phyloP scores from a whole-genome alignment of 2,797 vertebrate species.

The Tinamus major region DNA sequence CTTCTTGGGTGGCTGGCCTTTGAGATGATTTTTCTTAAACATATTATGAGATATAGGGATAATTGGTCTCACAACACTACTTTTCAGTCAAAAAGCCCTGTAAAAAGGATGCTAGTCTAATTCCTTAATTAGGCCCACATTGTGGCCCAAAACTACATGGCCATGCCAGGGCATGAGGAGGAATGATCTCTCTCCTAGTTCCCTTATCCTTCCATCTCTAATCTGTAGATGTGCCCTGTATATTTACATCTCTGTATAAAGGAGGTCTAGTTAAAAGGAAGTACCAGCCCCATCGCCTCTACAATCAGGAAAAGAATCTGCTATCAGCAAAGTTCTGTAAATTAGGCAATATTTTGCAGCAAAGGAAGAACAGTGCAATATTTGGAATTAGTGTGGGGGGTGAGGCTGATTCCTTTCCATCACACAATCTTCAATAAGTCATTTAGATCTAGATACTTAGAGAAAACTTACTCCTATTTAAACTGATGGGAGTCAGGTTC shows the following conservation, averaged over 20 bases:
- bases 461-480: background rate
- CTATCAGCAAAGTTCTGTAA: background rate
- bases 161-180: constrained; percentile 34
- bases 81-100: background rate
- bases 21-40: background rate
- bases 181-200: constrained; percentile 18
- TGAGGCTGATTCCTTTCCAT: background rate
- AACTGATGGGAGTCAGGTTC: background rate
- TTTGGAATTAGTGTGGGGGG: constrained; percentile 3
- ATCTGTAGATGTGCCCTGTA: background rate
- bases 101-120: constrained; percentile 28
- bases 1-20: constrained; percentile 52
- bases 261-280: constrained; percentile 20
- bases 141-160: constrained; percentile 27
- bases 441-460: background rate
- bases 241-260: background rate
- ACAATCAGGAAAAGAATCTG: background rate
- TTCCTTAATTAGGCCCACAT: constrained; percentile 28
- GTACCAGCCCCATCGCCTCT: background rate
- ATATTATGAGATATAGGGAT: constrained; percentile 12
- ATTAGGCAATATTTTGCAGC: background rate
- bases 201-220: constrained; percentile 33
- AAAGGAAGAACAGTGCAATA: background rate
- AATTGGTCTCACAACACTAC: constrained; percentile 43
- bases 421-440: background rate